Conservation (phyloP, 2,113 vertebrate genomes). For the Pollachius pollachius region DNA sequence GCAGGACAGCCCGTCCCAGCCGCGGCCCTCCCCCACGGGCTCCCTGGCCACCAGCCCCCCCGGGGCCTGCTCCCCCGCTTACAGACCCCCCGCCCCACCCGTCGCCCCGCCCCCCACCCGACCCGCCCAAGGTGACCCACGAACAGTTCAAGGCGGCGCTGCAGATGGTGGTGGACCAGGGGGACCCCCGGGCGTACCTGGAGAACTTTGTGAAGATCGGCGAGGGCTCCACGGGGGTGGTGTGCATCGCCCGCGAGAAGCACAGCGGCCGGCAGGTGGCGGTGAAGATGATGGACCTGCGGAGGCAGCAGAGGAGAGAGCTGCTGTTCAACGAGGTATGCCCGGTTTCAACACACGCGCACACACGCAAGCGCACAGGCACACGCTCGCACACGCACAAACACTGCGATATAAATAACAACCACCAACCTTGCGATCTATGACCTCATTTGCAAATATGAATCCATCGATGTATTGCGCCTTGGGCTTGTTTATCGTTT, state of each 20-base stretch:
- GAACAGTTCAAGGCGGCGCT: constrained; percentile 97
- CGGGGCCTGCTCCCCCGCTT: constrained; percentile 89
- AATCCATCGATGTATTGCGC: no score
- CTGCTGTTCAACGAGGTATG: constrained; percentile 95
- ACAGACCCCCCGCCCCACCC: constrained; percentile 80
- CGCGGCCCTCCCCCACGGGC: constrained; percentile 86
- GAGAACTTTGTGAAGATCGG: constrained; percentile 97
- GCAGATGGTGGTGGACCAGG: constrained; percentile 96
- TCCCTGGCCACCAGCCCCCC: constrained; percentile 87
- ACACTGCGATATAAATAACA: no score
- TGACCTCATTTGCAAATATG: no score
- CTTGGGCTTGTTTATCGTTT: no score
- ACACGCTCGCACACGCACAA: no score
- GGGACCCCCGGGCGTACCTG: constrained; percentile 87
- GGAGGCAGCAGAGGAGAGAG: constrained; percentile 94
- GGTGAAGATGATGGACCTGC: constrained; percentile 98
- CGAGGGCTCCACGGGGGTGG: constrained; percentile 94
- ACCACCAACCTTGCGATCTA: no score
- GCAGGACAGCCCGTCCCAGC: constrained; percentile 80
- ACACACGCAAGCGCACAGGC: no score
- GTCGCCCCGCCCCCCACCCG: constrained; percentile 73
- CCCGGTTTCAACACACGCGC: not conserved
- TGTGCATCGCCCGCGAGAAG: constrained; percentile 93
- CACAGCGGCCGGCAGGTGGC: constrained; percentile 93
- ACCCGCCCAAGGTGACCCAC: constrained; percentile 87